Conservation (phyloP, 2,113 vertebrate species). For the Osmerus eperlanus region DNA sequence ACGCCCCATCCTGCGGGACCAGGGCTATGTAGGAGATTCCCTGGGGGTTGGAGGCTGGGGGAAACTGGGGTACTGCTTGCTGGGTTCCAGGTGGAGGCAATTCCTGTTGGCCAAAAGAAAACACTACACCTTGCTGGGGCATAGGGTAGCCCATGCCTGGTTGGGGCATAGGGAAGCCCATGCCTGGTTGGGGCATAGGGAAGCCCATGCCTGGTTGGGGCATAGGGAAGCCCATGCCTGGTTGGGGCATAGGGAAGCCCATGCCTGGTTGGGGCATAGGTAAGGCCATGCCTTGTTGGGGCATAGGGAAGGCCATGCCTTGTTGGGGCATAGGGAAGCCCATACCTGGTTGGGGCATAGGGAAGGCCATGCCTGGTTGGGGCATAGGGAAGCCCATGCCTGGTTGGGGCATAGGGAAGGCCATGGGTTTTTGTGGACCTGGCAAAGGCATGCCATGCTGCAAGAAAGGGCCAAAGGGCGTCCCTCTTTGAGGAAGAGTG, state of each 20-base stretch:
- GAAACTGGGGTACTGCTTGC: neutral
- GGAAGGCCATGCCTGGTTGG: neutral
- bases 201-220: neutral
- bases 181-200: neutral
- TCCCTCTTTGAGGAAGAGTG: neutral
- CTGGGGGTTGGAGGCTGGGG: neutral
- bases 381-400: neutral
- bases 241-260: neutral
- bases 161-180: neutral
- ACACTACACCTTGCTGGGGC: no score
- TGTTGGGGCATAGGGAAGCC: neutral
- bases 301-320: neutral
- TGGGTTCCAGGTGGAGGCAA: neutral
- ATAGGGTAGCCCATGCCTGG: neutral
- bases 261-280: neutral
- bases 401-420: neutral
- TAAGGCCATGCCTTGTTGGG: neutral
- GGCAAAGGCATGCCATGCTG: neutral
- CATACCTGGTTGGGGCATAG: neutral
- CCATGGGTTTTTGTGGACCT: neutral
- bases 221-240: neutral
- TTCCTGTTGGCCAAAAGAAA: no score
- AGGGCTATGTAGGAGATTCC: neutral
- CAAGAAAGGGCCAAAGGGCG: neutral
- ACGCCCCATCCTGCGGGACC: neutral